Evolutionary conservation across 2,113 vertebrate species (phyloP).

Genomic region (Burhinus bistriatus): DNA sequence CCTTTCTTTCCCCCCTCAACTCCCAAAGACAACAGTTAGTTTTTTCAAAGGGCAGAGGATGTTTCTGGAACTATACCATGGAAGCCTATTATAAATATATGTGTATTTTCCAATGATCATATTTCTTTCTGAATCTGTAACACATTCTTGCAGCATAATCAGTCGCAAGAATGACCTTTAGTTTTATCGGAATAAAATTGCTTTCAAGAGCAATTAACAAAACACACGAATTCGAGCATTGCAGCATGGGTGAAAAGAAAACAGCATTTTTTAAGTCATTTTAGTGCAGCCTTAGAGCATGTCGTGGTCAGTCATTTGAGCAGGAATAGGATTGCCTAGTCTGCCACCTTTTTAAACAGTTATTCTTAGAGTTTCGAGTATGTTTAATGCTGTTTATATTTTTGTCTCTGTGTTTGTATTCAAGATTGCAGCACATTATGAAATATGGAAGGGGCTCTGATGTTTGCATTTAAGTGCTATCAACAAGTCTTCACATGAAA

Average conservation of each 20-base stretch:
- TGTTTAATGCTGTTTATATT: background rate
- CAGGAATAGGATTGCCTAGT: background rate
- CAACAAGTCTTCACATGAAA: conserved; percentile 12
- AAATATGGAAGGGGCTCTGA: background rate
- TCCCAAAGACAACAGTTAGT: background rate
- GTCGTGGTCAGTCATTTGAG: background rate
- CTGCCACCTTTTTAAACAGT: background rate
- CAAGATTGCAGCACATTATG: background rate
- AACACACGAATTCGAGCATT: fast-evolving
- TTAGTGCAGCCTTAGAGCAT: background rate
- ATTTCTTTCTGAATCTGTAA: background rate
- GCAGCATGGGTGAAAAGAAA: background rate
- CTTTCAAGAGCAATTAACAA: background rate
- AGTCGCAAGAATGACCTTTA: background rate
- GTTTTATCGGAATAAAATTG: background rate
- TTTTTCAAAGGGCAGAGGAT: background rate
- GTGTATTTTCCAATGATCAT: background rate
- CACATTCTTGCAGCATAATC: background rate
- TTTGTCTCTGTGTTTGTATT: background rate
- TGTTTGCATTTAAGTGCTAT: background rate
- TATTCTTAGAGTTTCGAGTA: background rate
- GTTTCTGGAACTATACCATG: background rate
- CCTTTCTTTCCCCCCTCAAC: background rate
- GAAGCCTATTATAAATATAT: background rate
- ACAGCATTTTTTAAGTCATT: background rate